Evolutionary conservation across 2,888 invertebrate genomes (phyloP).

Genomic region (Hirtodrosophila cameraria): DNA sequence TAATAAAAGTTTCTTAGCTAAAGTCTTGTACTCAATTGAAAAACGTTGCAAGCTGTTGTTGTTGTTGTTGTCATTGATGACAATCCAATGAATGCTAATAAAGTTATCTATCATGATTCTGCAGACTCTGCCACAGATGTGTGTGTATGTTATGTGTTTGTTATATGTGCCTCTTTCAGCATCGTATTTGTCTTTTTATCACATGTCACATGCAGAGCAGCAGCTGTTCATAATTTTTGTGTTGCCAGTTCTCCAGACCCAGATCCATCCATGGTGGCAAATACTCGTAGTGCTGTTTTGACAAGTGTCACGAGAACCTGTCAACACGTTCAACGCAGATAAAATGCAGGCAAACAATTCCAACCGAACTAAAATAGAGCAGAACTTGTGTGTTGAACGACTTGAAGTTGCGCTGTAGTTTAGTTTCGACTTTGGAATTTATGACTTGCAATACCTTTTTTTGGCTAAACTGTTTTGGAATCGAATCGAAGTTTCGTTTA

Average conservation of each 20-base stretch:
- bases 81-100: slow-evolving; percentile 55
- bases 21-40: slow-evolving; percentile 54
- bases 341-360: slow-evolving; percentile 34
- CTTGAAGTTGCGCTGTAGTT: slow-evolving; percentile 24
- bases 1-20: slow-evolving; percentile 61
- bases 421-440: too few species aligned
- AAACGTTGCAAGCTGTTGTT: slow-evolving; percentile 8
- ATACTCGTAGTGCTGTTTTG: slow-evolving; percentile 60
- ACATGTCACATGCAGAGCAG: slow-evolving; percentile 30
- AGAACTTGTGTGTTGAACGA: slow-evolving; percentile 8
- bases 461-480: too few species aligned
- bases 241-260: not conserved
- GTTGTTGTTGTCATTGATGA: too few species aligned
- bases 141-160: not conserved
- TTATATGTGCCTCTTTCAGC: slow-evolving; percentile 8
- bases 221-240: slow-evolving; percentile 57
- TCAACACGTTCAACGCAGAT: slow-evolving; percentile 58
- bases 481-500: too few species aligned
- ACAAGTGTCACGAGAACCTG: slow-evolving; percentile 76
- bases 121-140: not conserved
- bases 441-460: too few species aligned
- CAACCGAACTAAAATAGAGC: slow-evolving; percentile 3
- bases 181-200: slow-evolving; percentile 18
- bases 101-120: slow-evolving; percentile 55
- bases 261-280: slow-evolving; percentile 41